Base-by-base conservation (phyloP, 2,113 vertebrate genomes). In the Zosterops pallidus region DNA sequence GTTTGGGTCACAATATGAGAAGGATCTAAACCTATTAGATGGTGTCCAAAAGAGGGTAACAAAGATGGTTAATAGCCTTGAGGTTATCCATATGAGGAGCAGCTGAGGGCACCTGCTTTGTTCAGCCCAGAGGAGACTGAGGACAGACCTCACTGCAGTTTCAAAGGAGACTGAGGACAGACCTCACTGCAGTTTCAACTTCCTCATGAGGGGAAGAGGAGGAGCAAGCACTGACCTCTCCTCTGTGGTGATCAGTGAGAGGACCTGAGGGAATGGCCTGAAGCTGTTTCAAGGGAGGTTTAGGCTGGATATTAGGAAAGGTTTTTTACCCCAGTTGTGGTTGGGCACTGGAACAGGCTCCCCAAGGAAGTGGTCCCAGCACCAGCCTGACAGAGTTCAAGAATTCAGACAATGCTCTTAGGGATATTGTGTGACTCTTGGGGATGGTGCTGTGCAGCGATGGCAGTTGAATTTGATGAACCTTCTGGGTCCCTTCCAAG, bases 31-130 rank as follows among this genome's bases (percentile, higher is more conserved):
- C 5, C 4, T 67, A 4, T 44, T 18, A 26, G 7, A 35, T 2
- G 12, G 31, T 25, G 37, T 50, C 44, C 44, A 37, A 59, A 59
- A 4, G 21, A 26, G 14, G 20, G 14, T 26, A 6, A 23, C 11
- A 22, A 19, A 24, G 56, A 62, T 29, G 55, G 12, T 70, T 8
- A 39, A 39, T 0, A 47, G 8, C n/a, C 19, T n/a, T n/a, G 24
- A 41, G 24, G 12, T 19, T n/a, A 70, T 15, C 5, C 1, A 1
- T 28, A 6, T 5, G 10, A 39, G 39, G 1, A 71, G 24, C 1
- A 4, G 21, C 16, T 35, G 57, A 71, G 21, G 14, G 0, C 21
- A 31, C 16, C 26, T 42, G 21, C 0, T 64, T 25, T 56, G 29
- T 31, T 64, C 41, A 79, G 9, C 13, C 57, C 4, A 6, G 12